Conservation (phyloP, 2,113 vertebrate genomes). For the Trinectes maculatus region DNA sequence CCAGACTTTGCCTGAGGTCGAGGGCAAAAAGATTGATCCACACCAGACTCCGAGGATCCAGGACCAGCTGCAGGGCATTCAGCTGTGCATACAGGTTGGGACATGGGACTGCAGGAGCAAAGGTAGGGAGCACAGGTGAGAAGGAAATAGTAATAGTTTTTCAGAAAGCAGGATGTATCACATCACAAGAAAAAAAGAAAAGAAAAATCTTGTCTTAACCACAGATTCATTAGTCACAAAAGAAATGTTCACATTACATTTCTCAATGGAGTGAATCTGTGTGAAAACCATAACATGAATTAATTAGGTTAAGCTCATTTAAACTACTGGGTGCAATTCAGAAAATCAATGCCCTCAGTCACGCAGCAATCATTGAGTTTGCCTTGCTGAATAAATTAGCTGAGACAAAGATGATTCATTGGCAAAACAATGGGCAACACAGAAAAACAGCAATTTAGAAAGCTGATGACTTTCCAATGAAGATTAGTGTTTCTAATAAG, state of each 20-base stretch:
- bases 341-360: slow-evolving; percentile 47
- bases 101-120: slow-evolving; percentile 86
- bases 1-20: slow-evolving; percentile 95
- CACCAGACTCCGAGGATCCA: slow-evolving; percentile 95
- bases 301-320: slow-evolving; percentile 43
- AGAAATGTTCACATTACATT: neutral
- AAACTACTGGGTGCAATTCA: slow-evolving; percentile 23
- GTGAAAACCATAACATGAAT: slow-evolving; percentile 40
- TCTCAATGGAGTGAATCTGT: slow-evolving; percentile 8
- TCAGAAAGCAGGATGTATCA: too few species aligned
- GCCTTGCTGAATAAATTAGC: neutral
- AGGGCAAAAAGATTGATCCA: slow-evolving; percentile 98
- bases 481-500: neutral
- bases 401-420: too few species aligned
- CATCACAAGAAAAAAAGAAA: too few species aligned
- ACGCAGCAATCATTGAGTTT: slow-evolving; percentile 15
- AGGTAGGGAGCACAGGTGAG: neutral
- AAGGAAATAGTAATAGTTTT: too few species aligned
- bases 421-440: neutral
- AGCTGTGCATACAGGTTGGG: slow-evolving; percentile 95
- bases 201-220: neutral
- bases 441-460: slow-evolving; percentile 6
- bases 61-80: slow-evolving; percentile 94
- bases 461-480: neutral
- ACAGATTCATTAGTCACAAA: neutral